Base-by-base conservation (phyloP, 2,797 vertebrate species). In the Chloroceryle inda region DNA sequence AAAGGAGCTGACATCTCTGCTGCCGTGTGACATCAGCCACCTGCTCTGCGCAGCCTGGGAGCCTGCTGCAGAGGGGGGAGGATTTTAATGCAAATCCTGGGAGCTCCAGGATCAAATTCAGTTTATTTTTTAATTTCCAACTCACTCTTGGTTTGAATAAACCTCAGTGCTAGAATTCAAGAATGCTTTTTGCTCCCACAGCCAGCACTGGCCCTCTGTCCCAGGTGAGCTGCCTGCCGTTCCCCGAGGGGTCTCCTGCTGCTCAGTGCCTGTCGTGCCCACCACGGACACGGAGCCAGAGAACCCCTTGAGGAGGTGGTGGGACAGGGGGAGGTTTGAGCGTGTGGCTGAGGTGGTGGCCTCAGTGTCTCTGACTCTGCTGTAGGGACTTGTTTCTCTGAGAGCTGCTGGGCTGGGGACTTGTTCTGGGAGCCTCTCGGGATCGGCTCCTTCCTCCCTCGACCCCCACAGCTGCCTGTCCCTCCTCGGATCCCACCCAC, bases 281-380 rank as follows among this genome's bases (percentile, higher is more conserved):
- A 2, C 37, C 61, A 4, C 0, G 19, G 33, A 21, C 29, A 6
- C 0, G 0, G 5, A 85, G 56, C 11, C 56, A 6, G 74, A 33
- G 40, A 42, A 8, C 10, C 0, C 35, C 11, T 0, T 0, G 31
- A 19, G 63, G 61, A 56, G 56, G 23, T 6, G 56, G 23, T 6
- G 52, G 79, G 50, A 44, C 40, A 18, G 9, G 27, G 44, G 47
- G 47, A 13, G 49, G 5, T 42, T 5, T 11, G 59, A 31, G 40
- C 56, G 13, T 2, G 0, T 0, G 3, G 3, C 64, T 13, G 42
- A 0, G 5, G 1, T 0, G 15, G 27, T 33, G 59, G 21, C 29
- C 63, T 42, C 11, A 8, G 37, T 7, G 42, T 17, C 75, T 47
- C 72, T 1, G 1, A 7, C 11, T 22, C 21, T 26, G 52, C 42